Conservation (phyloP, 1,140 invertebrate species). For the Drosophila orosa region DNA sequence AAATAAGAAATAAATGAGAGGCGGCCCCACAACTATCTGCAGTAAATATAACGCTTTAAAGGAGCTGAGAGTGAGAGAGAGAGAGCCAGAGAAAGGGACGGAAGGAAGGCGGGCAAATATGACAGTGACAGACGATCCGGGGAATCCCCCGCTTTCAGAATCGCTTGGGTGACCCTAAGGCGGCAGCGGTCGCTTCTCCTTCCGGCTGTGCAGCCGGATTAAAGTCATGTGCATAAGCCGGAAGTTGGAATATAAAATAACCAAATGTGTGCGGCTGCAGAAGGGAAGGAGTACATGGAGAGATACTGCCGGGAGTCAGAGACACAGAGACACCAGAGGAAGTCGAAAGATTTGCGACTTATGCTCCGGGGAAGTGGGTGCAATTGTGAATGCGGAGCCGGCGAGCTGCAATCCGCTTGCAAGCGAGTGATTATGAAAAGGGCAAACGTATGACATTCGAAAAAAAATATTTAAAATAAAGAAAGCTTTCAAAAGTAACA, state of each 20-base stretch:
- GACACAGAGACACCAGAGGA: slow-evolving; percentile 18
- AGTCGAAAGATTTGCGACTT: slow-evolving; percentile 73
- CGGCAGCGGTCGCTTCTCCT: slow-evolving; percentile 42
- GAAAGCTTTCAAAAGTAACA: too few relatives aligned
- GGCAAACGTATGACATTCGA: slow-evolving; percentile 17
- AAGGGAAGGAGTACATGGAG: too few relatives aligned
- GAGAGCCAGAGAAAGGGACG: background rate
- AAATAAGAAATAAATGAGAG: slow-evolving; percentile 22
- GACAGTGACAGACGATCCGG: slow-evolving; percentile 70
- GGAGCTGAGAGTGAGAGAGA: background rate
- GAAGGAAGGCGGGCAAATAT: slow-evolving; percentile 54
- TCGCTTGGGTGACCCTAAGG: slow-evolving; percentile 28
- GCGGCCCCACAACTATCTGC: slow-evolving; percentile 21
- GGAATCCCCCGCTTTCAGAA: slow-evolving; percentile 19
- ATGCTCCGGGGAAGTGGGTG: slow-evolving; percentile 26
- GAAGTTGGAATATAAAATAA: slow-evolving; percentile 80
- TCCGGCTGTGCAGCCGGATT: slow-evolving; percentile 68
- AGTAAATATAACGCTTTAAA: slow-evolving; percentile 73
- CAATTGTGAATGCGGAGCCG: slow-evolving; percentile 35
- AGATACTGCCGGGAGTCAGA: background rate
- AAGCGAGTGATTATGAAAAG: slow-evolving; percentile 59
- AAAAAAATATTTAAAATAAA: too few relatives aligned
- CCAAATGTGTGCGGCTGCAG: slow-evolving; percentile 49
- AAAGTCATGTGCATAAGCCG: slow-evolving; percentile 82
- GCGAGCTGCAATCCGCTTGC: slow-evolving; percentile 21